phyloP scores from a whole-genome alignment of 2,113 vertebrate genomes.

The Oxyruncus cristatus region DNA sequence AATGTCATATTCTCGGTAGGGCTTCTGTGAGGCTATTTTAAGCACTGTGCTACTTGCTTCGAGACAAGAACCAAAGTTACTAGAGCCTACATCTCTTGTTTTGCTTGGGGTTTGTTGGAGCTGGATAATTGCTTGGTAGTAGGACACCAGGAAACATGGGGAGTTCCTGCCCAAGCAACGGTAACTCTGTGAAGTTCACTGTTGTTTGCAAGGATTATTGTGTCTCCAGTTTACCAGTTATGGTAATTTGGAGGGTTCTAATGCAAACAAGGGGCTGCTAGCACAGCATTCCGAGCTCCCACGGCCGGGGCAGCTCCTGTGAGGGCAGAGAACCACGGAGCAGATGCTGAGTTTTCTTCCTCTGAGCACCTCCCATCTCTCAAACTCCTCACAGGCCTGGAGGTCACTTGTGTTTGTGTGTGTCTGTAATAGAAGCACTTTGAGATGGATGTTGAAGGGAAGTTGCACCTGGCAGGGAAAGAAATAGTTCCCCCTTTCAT shows the following conservation, averaged over 20 bases:
- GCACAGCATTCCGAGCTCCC: fast-evolving
- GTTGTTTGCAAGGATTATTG: not conserved
- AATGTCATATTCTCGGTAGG: conserved; percentile 61
- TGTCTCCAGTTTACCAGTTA: not conserved
- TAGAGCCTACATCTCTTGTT: conserved; percentile 16
- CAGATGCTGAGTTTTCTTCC: not conserved
- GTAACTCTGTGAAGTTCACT: not conserved
- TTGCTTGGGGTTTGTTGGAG: not conserved
- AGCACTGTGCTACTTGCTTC: conserved; percentile 22
- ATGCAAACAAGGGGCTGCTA: not conserved
- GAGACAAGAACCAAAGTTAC: conserved; percentile 21
- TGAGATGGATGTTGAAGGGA: not conserved
- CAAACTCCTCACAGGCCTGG: not conserved
- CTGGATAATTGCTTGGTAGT: not conserved
- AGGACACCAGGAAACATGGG: not conserved
- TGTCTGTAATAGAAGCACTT: not conserved
- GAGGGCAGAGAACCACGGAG: not conserved
- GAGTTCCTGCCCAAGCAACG: not conserved
- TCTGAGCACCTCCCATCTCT: fast-evolving
- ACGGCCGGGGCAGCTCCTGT: fast-evolving
- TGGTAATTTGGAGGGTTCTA: not conserved
- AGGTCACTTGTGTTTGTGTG: not conserved
- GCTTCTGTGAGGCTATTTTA: conserved; percentile 60
- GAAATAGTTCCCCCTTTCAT: not conserved
- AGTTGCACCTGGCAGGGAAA: not conserved